A percentile compares a stretch with the other conserved stretches of the same genome.
These are phyloP conservation scores for Oxystoma pomonae DNA, from an alignment of 2,888 invertebrate species.

Conservation along the genomic window DNA sequence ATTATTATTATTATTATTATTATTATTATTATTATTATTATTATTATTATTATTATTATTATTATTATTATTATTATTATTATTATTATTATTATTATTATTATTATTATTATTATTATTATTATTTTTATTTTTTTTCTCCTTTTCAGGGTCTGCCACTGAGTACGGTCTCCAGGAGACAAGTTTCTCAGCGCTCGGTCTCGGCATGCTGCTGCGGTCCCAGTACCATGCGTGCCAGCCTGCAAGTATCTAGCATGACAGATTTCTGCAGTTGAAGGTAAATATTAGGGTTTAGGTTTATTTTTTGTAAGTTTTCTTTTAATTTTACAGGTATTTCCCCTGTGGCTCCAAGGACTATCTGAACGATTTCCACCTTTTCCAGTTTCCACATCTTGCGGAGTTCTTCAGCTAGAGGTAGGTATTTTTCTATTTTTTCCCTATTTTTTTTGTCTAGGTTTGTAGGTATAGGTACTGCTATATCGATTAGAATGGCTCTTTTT, in stretches of 20 bases:
- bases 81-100: conserved; percentile 2
- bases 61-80: conserved; percentile 9
- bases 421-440: neutral
- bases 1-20: conserved; percentile 9
- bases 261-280: neutral
- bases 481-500: neutral
- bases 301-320: neutral
- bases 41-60: conserved; percentile 9
- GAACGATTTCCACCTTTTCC: neutral
- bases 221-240: neutral
- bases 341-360: neutral
- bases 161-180: neutral
- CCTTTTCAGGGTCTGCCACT: neutral
- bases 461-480: neutral
- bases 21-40: conserved; percentile 9
- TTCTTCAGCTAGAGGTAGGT: neutral
- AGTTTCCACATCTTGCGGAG: neutral
- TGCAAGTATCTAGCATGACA: neutral
- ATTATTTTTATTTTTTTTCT: neutral
- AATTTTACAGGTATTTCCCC: neutral
- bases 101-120: neutral
- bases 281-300: neutral
- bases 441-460: neutral
- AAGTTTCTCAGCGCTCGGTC: neutral
- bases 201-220: neutral